A percentile compares a stretch with the other conserved stretches of the same genome.
phyloP scores from a whole-genome alignment of 2,113 vertebrate species.

The Gracilinanus agilis region DNA sequence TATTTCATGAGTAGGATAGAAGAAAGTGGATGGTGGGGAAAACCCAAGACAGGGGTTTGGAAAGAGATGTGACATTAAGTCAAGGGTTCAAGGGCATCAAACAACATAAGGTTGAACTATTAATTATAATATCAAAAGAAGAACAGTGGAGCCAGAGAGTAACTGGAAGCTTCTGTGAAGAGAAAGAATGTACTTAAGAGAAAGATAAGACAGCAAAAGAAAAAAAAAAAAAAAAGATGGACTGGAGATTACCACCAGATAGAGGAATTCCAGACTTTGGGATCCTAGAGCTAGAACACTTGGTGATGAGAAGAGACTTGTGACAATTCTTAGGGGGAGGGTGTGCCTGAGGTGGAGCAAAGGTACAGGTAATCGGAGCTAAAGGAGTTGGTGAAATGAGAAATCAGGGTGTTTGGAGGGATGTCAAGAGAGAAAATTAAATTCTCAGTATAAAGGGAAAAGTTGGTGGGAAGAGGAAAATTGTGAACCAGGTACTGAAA shows the following conservation, averaged over 20 bases:
- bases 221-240: neutral
- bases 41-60: neutral
- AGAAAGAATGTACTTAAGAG: neutral
- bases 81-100: neutral
- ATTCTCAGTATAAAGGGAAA: neutral
- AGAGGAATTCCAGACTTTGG: neutral
- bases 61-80: neutral
- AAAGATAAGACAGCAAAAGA: neutral
- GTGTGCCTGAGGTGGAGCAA: neutral
- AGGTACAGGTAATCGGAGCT: neutral
- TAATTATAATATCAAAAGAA: neutral
- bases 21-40: neutral
- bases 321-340: neutral
- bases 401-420: neutral
- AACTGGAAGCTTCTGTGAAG: neutral
- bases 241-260: neutral
- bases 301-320: neutral
- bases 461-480: neutral
- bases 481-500: neutral
- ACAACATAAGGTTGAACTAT: neutral
- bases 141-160: neutral
- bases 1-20: neutral
- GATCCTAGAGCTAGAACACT: neutral
- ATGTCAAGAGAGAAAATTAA: neutral
- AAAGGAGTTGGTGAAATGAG: neutral